Percentiles rank a stretch among this genome's conserved stretches.
These are phyloP conservation scores for Chymomyza amoena DNA, from an alignment of 2,888 invertebrate genomes.

Conservation along the genomic window DNA sequence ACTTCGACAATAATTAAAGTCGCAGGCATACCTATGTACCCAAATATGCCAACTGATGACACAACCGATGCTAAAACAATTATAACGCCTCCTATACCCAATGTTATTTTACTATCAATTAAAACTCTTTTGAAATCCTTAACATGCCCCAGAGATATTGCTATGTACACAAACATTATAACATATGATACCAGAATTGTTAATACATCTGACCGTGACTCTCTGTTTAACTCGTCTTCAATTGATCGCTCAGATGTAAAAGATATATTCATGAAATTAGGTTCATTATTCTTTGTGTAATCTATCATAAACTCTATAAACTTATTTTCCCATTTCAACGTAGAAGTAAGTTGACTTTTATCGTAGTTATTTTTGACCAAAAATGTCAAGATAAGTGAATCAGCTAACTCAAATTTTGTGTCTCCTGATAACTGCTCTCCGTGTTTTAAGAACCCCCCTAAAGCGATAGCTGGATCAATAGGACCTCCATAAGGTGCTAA, in stretches of 20 bases:
- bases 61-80: conserved; percentile 96
- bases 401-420: conserved; percentile 87
- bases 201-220: conserved; percentile 93
- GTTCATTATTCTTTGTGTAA: conserved; percentile 84
- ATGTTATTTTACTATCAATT: conserved; percentile 95
- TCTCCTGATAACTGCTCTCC: conserved; percentile 83
- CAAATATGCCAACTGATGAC: conserved; percentile 95
- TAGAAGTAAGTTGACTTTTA: conserved; percentile 85
- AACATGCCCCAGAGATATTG: conserved; percentile 94
- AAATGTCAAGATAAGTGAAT: conserved; percentile 92
- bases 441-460: conserved; percentile 91
- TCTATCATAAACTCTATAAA: conserved; percentile 90
- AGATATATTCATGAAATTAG: conserved; percentile 88
- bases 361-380: conserved; percentile 93
- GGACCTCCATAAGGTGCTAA: conserved; percentile 95
- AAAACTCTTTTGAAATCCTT: conserved; percentile 87
- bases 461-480: conserved; percentile 92
- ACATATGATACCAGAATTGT: conserved; percentile 96
- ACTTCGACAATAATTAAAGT: conserved; percentile 99
- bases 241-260: conserved; percentile 95
- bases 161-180: conserved; percentile 98
- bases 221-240: conserved; percentile 95
- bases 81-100: conserved; percentile 96
- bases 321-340: conserved; percentile 90
- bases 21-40: conserved; percentile 92